These are phyloP conservation scores for Macheiramphus alcinus DNA, from an alignment of 2,113 vertebrate genomes.

Conservation along the genomic window DNA sequence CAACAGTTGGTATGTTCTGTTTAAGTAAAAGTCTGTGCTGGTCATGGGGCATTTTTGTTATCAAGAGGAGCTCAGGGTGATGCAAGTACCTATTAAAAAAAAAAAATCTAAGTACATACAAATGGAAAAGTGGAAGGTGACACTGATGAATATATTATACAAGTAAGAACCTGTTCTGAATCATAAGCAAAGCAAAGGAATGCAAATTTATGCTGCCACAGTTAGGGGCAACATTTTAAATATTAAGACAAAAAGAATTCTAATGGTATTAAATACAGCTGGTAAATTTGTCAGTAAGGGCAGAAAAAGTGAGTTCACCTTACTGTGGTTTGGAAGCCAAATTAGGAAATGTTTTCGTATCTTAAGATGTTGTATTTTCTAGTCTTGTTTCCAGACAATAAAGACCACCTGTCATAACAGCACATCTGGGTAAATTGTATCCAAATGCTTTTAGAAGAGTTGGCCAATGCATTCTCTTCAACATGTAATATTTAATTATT, in stretches of 20 bases:
- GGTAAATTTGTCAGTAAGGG: background rate
- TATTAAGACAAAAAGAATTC: background rate
- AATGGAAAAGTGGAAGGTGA: background rate
- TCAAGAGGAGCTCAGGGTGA: background rate
- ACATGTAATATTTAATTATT: background rate
- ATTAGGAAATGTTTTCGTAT: background rate
- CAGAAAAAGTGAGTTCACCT: background rate
- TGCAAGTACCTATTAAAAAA: background rate
- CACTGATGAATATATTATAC: background rate
- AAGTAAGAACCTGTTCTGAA: background rate
- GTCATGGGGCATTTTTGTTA: background rate
- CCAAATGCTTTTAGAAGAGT: background rate
- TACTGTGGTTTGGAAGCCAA: background rate
- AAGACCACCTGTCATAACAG: background rate
- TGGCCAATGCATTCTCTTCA: background rate
- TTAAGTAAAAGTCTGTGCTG: background rate
- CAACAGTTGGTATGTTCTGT: background rate
- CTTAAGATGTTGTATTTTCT: background rate
- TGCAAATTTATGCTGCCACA: background rate
- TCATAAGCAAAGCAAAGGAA: background rate
- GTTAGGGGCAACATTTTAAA: background rate
- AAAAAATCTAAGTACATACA: background rate
- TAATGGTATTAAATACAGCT: background rate
- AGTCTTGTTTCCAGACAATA: background rate
- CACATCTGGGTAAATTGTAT: background rate